Evolutionary conservation across 2,888 invertebrate species (phyloP).

Genomic region (Sturmia bella): DNA sequence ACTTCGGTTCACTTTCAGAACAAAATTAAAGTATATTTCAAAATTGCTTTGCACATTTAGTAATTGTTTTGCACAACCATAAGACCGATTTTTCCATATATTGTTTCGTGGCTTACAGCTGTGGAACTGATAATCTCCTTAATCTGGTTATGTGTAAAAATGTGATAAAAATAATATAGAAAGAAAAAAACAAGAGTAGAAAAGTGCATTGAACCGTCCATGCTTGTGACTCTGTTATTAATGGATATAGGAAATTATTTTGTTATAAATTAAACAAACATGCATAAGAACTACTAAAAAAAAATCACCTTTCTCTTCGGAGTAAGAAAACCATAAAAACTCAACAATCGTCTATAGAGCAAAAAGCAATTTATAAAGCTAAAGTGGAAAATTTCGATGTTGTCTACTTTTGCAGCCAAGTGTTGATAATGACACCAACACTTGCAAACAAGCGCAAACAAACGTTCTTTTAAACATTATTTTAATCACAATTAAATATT

Average conservation of each 20-base stretch:
- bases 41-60: too few relatives aligned
- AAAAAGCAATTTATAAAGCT: background rate
- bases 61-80: too few relatives aligned
- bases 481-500: background rate
- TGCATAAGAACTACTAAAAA: slow-evolving; percentile 3
- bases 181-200: slow-evolving; percentile 60
- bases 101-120: too few relatives aligned
- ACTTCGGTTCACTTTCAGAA: too few relatives aligned
- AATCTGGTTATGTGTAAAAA: too few relatives aligned
- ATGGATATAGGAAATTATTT: slow-evolving; percentile 32
- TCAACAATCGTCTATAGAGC: slow-evolving; percentile 6
- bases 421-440: background rate
- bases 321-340: slow-evolving; percentile 15
- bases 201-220: slow-evolving; percentile 60
- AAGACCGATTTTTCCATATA: too few relatives aligned
- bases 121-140: background rate
- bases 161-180: slow-evolving; percentile 7
- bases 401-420: background rate
- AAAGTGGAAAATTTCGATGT: background rate
- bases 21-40: too few relatives aligned
- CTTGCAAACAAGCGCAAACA: too few relatives aligned
- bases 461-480: background rate
- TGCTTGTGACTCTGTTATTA: slow-evolving; percentile 38
- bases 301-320: slow-evolving; percentile 51
- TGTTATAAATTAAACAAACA: too few relatives aligned